These are phyloP conservation scores for Saxidomus purpurata DNA, from an alignment of 1,140 invertebrate species.

Conservation along the genomic window DNA sequence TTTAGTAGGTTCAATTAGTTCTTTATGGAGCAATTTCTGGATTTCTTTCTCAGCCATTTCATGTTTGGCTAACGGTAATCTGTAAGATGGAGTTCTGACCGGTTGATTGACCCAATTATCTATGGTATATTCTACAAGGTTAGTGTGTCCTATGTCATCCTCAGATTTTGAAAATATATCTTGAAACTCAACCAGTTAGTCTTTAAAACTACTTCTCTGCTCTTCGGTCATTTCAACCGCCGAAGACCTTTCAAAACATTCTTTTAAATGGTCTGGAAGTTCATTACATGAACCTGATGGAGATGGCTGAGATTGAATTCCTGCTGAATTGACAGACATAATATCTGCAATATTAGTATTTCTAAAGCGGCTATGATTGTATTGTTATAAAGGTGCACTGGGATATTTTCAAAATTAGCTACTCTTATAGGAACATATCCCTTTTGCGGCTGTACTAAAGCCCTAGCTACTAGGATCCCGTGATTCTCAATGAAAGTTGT, in stretches of 20 bases:
- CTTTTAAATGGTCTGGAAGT: neutral
- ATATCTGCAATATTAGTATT: neutral
- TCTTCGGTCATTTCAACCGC: neutral
- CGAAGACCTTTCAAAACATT: neutral
- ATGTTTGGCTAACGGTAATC: conserved; percentile 13
- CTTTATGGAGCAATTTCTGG: conserved; percentile 10
- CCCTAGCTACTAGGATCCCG: neutral
- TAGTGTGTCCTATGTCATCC: conserved; percentile 23
- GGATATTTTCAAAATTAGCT: neutral
- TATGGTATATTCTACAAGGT: conserved; percentile 10
- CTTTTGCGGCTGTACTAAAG: neutral
- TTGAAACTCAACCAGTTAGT: conserved; percentile 18
- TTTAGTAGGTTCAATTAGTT: neutral
- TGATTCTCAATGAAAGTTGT: neutral
- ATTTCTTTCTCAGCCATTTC: conserved; percentile 33
- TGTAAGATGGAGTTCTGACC: neutral
- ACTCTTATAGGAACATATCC: neutral
- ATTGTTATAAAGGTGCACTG: neutral
- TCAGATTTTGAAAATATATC: conserved; percentile 24
- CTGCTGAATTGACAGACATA: neutral
- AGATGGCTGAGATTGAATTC: neutral
- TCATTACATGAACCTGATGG: neutral
- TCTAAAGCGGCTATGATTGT: conserved; percentile 4
- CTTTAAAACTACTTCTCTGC: neutral
- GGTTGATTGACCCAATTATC: conserved; percentile 26